Base-by-base conservation (phyloP, 2,888 invertebrate genomes). In the Acronicta alni region DNA sequence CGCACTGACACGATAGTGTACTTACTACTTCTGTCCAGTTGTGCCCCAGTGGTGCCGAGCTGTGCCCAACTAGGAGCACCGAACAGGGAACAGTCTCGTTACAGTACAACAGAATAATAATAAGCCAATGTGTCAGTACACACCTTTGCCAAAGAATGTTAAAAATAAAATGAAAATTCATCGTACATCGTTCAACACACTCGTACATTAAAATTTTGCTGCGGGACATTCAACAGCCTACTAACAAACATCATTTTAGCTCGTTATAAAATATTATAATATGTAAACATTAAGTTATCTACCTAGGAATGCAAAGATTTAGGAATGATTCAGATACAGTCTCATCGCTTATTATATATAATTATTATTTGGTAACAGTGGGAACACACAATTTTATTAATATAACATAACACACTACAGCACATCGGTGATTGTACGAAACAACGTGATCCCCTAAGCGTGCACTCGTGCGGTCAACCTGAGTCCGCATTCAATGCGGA, bases 341-440 rank as follows among this genome's bases (percentile, higher is more conserved):
- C 88, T 86, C 83, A 78, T 81, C 79, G 77, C 78, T 77, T 77
- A 75, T 67, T 73, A 77, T 75, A 78, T 72, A 77, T 61, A 54
- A 77, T 73, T 76, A 80, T 79, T 82, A 86, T 84, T 86, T 85
- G 87, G 87, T 87, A 84, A 86, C 86, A 77, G 77, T 65, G 72
- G 72, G 67, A 65, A 67, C 73, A 72, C 67, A 51, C 68, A 43
- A 57, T 65, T 35, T n/a, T n/a, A n/a, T 30, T 35, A 35, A n/a
- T 64, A 64, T 67, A 59, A 61, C 57, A 59, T 57, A 44, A 67
- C 59, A 67, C 66, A 54, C 45, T 41, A 37, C 58, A 56, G 47
- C 14, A 55, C 57, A 56, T 45, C 43, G 70, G 49, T 52, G 55
- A 37, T 53, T 41, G 56, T 30, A 51, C 44, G 41, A 60, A 47